These are phyloP conservation scores for Thamnophis elegans DNA, from an alignment of 2,797 vertebrate genomes.

Conservation along the genomic window DNA sequence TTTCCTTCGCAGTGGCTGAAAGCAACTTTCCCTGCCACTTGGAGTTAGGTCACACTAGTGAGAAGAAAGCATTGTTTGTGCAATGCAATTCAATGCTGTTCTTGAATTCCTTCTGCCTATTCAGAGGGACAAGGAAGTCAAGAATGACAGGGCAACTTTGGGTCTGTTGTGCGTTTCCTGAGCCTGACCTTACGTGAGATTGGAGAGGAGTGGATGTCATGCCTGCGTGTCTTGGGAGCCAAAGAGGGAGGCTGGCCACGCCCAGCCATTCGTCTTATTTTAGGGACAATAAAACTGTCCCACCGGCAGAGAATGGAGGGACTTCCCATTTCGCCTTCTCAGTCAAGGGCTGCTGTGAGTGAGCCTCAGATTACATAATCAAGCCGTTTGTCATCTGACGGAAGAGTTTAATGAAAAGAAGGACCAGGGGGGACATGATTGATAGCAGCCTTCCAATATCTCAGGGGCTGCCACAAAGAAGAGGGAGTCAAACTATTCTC, in stretches of 20 bases:
- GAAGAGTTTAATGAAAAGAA: too few species aligned
- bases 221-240: neutral
- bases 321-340: neutral
- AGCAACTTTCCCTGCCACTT: neutral
- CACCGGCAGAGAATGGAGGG: neutral
- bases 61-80: neutral
- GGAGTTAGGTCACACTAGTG: neutral
- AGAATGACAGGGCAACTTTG: conserved; percentile 28
- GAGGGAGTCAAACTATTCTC: too few species aligned
- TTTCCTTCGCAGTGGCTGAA: neutral
- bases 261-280: neutral
- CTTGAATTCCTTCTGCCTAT: neutral
- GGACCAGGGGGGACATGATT: too few species aligned
- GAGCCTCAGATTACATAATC: neutral
- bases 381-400: neutral
- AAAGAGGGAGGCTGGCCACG: neutral
- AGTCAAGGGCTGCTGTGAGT: neutral
- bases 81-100: too few species aligned
- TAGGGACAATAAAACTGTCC: conserved; percentile 34
- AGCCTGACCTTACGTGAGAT: neutral
- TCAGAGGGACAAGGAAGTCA: conserved; percentile 8
- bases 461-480: too few species aligned
- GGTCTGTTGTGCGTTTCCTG: neutral
- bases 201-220: neutral
- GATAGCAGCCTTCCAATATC: too few species aligned